Conservation (phyloP, 1,140 invertebrate species). For the Rhizoglyphus robini region DNA sequence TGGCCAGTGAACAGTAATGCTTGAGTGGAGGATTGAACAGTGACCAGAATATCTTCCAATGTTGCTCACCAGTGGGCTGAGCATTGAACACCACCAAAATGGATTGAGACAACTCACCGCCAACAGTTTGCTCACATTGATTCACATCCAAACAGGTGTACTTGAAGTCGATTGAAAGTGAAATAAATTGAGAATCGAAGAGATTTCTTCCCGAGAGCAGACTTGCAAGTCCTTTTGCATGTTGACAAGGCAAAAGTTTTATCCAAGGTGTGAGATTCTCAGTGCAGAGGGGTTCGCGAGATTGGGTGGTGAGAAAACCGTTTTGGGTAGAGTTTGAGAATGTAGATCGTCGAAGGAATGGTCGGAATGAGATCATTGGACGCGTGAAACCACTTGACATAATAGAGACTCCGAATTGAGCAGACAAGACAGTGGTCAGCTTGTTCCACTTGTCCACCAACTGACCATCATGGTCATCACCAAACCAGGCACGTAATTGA, state of each 20-base stretch:
- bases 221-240: conserved; percentile 59
- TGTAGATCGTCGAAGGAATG: too few species aligned
- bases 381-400: conserved; percentile 72
- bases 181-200: conserved; percentile 86
- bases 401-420: conserved; percentile 83
- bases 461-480: conserved; percentile 26
- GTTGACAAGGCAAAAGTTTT: conserved; percentile 73
- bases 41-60: conserved; percentile 62
- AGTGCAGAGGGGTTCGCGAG: conserved; percentile 89
- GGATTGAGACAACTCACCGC: conserved; percentile 61
- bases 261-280: conserved; percentile 98
- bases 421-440: conserved; percentile 73
- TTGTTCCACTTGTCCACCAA: conserved; percentile 59
- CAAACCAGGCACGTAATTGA: conserved; percentile 84
- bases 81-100: conserved; percentile 75
- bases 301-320: conserved; percentile 48
- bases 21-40: conserved; percentile 69
- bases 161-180: conserved; percentile 67
- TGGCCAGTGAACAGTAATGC: conserved; percentile 60
- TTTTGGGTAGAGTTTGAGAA: too few species aligned
- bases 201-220: conserved; percentile 78
- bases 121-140: conserved; percentile 45
- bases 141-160: conserved; percentile 49
- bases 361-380: conserved; percentile 66
- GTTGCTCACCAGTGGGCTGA: conserved; percentile 31